These are phyloP conservation scores for Eurystomus glaucurus DNA, from an alignment of 2,797 vertebrate species.

Conservation along the genomic window DNA sequence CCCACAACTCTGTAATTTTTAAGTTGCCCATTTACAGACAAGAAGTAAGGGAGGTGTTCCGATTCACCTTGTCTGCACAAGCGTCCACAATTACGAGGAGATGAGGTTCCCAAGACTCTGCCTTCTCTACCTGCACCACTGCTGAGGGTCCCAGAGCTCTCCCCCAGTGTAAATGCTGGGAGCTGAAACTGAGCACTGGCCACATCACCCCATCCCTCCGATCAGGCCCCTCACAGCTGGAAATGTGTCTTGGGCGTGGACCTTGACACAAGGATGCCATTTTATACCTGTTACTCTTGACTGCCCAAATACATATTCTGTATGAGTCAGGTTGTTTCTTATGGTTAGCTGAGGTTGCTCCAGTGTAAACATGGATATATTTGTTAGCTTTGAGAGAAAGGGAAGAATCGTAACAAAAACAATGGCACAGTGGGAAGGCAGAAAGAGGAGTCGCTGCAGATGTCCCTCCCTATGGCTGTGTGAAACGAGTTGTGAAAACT, in stretches of 20 bases:
- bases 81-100: accelerated
- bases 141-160: background rate
- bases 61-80: background rate
- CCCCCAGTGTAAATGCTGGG: background rate
- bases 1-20: background rate
- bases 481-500: background rate
- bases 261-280: background rate
- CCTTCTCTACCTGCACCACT: background rate
- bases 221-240: background rate
- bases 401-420: background rate
- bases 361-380: background rate
- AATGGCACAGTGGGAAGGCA: background rate
- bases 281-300: background rate
- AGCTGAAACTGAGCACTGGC: background rate
- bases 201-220: background rate
- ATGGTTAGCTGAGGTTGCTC: background rate
- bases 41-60: background rate
- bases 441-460: background rate
- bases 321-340: background rate
- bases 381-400: background rate
- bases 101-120: background rate
- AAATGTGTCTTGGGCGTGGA: accelerated
- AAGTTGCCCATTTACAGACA: background rate
- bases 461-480: background rate
- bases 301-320: background rate